A percentile compares a stretch with the other conserved stretches of the same genome.
phyloP scores from a whole-genome alignment of 1,140 invertebrate genomes.

The Orius laevigatus region DNA sequence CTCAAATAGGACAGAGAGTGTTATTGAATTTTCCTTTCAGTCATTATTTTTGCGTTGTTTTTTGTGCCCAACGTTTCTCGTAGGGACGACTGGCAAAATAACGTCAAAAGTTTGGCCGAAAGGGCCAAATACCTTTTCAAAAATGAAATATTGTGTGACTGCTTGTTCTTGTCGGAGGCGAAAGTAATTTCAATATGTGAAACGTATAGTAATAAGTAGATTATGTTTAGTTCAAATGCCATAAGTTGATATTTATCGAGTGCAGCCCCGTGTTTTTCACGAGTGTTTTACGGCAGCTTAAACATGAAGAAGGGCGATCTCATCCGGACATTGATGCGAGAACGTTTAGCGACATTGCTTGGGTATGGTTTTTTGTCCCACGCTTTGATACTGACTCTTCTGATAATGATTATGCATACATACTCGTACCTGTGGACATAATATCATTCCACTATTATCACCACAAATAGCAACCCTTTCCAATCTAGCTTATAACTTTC shows the following conservation, averaged over 20 bases:
- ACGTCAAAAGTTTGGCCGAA: background rate
- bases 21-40: too few species aligned
- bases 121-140: conserved; percentile 8
- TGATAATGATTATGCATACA: background rate
- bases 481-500: too few species aligned
- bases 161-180: conserved; percentile 7
- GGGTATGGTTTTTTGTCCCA: conserved; percentile 26
- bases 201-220: background rate
- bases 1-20: too few species aligned
- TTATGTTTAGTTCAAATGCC: conserved; percentile 34
- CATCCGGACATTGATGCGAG: conserved; percentile 63
- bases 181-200: conserved; percentile 6
- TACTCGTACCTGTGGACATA: too few species aligned
- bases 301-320: conserved; percentile 40
- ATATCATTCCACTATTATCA: conserved; percentile 4
- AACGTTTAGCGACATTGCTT: conserved; percentile 60
- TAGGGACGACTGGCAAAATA: conserved; percentile 15
- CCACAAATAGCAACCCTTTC: background rate
- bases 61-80: too few species aligned
- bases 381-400: background rate
- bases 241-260: conserved; percentile 68
- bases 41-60: too few species aligned
- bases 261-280: conserved; percentile 66
- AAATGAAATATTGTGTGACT: conserved; percentile 10
- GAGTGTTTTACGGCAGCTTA: conserved; percentile 63